Conservation (phyloP, 2,797 vertebrate species). For the Scolopax bukidnonensis region DNA sequence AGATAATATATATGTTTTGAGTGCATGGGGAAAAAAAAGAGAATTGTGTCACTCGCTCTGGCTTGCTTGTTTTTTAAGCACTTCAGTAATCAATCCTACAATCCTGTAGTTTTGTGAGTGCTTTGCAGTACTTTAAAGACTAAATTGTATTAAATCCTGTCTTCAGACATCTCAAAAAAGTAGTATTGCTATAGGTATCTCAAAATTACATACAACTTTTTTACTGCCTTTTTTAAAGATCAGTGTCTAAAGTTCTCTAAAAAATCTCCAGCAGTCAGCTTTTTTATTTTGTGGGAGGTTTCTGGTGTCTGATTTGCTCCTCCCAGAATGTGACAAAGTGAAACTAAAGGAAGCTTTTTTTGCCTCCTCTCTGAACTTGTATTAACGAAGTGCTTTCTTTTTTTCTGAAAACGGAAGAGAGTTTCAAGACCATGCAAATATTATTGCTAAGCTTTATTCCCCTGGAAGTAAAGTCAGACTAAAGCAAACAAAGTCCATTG, state of each 20-base stretch:
- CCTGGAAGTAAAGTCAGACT: not conserved
- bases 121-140: not conserved
- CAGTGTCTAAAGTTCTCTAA: not conserved
- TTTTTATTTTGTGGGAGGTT: not conserved
- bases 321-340: not conserved
- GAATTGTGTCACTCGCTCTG: not conserved
- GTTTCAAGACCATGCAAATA: conserved; percentile 2
- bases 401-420: not conserved
- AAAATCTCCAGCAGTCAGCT: not conserved
- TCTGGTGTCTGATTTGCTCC: not conserved
- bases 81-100: not conserved
- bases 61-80: not conserved
- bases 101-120: not conserved
- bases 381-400: not conserved
- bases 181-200: not conserved
- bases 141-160: not conserved
- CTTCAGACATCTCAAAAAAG: not conserved
- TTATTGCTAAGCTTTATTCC: not conserved
- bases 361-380: not conserved
- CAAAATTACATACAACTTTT: not conserved
- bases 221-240: not conserved
- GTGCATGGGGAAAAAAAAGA: not conserved
- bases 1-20: not conserved
- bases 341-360: not conserved
- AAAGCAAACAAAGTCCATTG: not conserved